Evolutionary conservation across 2,113 vertebrate species (phyloP).

Genomic region (Marmota flaviventris): DNA sequence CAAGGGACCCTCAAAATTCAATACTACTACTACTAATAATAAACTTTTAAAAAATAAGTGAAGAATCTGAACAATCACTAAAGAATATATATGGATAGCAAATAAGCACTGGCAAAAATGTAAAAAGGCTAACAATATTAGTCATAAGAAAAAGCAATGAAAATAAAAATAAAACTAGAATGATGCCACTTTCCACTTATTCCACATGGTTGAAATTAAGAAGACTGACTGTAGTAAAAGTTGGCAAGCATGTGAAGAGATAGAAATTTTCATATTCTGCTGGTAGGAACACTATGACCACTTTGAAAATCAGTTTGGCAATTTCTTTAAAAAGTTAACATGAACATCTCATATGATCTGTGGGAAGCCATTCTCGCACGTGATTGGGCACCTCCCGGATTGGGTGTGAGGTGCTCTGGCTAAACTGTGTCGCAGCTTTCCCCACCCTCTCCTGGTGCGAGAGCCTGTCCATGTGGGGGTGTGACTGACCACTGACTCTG

Average conservation of each 20-base stretch:
- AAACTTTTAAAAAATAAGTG: not conserved
- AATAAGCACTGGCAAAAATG: not conserved
- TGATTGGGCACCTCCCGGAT: too few species aligned
- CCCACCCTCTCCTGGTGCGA: too few species aligned
- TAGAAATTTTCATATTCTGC: not conserved
- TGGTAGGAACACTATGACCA: not conserved
- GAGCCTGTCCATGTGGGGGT: too few species aligned
- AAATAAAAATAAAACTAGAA: not conserved
- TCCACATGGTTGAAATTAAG: constrained; percentile 24
- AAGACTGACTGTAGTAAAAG: not conserved
- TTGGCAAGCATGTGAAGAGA: not conserved
- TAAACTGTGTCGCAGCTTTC: too few species aligned
- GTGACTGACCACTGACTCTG: too few species aligned
- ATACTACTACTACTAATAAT: not conserved
- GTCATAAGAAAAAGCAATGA: not conserved
- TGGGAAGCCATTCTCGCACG: not conserved
- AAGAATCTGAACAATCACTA: not conserved
- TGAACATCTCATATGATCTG: not conserved
- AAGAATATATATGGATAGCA: not conserved
- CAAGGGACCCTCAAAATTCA: not conserved
- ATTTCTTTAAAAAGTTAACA: constrained; percentile 12
- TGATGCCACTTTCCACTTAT: not conserved
- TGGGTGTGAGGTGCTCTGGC: too few species aligned
- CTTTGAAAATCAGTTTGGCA: not conserved
- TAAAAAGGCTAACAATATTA: not conserved